A percentile compares a stretch with the other conserved stretches of the same genome.
phyloP scores from a whole-genome alignment of 2,113 vertebrate species.

The Argyrosomus japonicus region DNA sequence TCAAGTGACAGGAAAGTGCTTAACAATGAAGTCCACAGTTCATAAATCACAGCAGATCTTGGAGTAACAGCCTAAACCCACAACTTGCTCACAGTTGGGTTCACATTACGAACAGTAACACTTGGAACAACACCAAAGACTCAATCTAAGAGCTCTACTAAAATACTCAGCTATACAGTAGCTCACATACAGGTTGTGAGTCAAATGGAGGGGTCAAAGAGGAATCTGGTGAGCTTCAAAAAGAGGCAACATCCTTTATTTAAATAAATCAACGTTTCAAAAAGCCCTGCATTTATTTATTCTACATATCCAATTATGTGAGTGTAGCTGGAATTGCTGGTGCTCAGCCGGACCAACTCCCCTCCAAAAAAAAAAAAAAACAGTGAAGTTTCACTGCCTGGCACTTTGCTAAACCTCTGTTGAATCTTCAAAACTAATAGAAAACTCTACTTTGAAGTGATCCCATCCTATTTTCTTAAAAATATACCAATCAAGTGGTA shows the following conservation, averaged over 20 bases:
- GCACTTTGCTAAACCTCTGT: constrained; percentile 13
- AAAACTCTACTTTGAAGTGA: constrained; percentile 50
- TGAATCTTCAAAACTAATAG: constrained; percentile 54
- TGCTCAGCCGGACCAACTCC: constrained; percentile 20
- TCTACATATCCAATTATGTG: constrained; percentile 37
- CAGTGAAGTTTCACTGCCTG: constrained; percentile 24
- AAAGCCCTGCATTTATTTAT: constrained; percentile 42
- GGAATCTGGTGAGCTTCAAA: constrained; percentile 37
- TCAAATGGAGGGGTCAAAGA: constrained; percentile 21
- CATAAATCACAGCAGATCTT: constrained; percentile 65
- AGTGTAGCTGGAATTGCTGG: constrained; percentile 27
- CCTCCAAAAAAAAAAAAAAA: constrained; percentile 11
- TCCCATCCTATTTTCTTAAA: constrained; percentile 47
- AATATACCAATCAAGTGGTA: constrained; percentile 41
- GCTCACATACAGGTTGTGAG: constrained; percentile 10
- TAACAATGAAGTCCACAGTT: constrained; percentile 36
- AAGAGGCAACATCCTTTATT: constrained; percentile 23
- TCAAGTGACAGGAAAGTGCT: constrained; percentile 54
- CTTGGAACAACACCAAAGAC: constrained; percentile 24
- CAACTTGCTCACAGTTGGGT: constrained; percentile 35
- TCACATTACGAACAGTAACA: constrained; percentile 39
- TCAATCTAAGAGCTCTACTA: not conserved
- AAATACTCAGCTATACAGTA: constrained; percentile 27
- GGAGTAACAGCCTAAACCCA: constrained; percentile 33
- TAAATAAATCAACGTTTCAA: constrained; percentile 23